Evolutionary conservation across 2,797 vertebrate genomes (phyloP).

Genomic region (Myripristis murdjan): DNA sequence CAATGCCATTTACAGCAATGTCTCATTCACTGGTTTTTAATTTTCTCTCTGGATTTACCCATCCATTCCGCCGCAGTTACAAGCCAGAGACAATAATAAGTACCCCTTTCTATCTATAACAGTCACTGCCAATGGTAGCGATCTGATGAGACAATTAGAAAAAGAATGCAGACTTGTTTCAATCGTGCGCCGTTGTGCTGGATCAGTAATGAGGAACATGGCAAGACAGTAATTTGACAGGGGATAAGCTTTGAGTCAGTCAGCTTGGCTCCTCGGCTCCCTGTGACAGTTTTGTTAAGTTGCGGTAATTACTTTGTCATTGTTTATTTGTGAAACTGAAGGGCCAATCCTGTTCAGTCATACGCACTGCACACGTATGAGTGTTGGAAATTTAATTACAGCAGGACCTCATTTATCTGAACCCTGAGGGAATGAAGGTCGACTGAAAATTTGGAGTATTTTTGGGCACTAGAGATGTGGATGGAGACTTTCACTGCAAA

Average conservation of each 20-base stretch:
- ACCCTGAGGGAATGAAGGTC: conserved; percentile 13
- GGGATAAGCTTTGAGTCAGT: conserved; percentile 63
- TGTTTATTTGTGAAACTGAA: conserved; percentile 71
- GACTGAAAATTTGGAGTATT: conserved; percentile 2
- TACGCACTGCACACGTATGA: neutral
- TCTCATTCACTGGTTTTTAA: conserved; percentile 30
- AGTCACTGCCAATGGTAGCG: conserved; percentile 20
- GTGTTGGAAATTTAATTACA: conserved; percentile 26
- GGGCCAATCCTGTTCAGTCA: conserved; percentile 30
- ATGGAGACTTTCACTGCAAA: neutral
- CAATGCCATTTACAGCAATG: neutral
- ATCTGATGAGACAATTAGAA: conserved; percentile 52
- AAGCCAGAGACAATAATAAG: neutral
- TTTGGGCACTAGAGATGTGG: neutral
- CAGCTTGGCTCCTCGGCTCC: conserved; percentile 36
- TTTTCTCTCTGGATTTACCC: conserved; percentile 16
- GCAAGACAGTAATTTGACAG: conserved; percentile 72
- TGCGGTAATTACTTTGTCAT: conserved; percentile 75
- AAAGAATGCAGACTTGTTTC: conserved; percentile 29
- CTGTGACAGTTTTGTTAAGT: conserved; percentile 59
- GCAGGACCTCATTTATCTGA: conserved; percentile 21
- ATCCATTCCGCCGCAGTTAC: conserved; percentile 19
- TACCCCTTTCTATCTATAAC: neutral
- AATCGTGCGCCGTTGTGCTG: conserved; percentile 41
- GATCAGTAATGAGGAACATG: conserved; percentile 71